Evolutionary conservation across 1,140 invertebrate species (phyloP), one percentile per base, ranked within the genome.

Genomic region (Bombus sibiricus): DNA sequence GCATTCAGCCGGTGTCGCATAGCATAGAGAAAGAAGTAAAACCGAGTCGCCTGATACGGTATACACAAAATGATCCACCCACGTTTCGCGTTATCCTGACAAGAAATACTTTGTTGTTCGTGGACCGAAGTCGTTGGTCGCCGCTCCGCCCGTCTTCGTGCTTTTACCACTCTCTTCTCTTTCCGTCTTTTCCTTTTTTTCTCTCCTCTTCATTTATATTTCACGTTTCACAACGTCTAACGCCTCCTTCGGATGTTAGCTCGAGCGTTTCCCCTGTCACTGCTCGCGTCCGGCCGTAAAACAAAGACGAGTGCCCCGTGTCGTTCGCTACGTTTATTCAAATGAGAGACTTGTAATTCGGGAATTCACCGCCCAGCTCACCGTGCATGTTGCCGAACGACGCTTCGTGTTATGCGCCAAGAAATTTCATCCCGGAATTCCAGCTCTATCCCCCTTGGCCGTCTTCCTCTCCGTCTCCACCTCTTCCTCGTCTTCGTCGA

Each of bases 311-410:
- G 77, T 57, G 34, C 59, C 66, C 69, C 64, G 77, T 77, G 87
- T 91, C 87, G 81, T 80, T 57, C 76, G 82, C 74, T 84, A 85
- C 91, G 91, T 91, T 91, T 91, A 91, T 91, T 91, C 90, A 91
- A 91, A 91, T 91, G 86, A 91, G 90, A 88, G 83, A 64, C 90
- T 85, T 91, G 91, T 91, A 91, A 91, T 91, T 91, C 86, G 90
- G 91, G 87, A 91, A 91, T 91, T 91, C 90, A 86, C 83, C 83
- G 85, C 53, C 86, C 71, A 28, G 18, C 71, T 57, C 78, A 72
- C 43, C 47, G 85, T 53, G 68, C 66, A 69, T 80, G 82, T 75
- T 83, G 76, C 77, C 86, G 62, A 74, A 83, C 85, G 83, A 89
- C 80, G 74, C 81, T 79, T 71, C 77, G 69, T 88, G 83, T 90